These are phyloP conservation scores for Lepeophtheirus nordmannii DNA, from an alignment of 2,888 invertebrate genomes.

Conservation along the genomic window DNA sequence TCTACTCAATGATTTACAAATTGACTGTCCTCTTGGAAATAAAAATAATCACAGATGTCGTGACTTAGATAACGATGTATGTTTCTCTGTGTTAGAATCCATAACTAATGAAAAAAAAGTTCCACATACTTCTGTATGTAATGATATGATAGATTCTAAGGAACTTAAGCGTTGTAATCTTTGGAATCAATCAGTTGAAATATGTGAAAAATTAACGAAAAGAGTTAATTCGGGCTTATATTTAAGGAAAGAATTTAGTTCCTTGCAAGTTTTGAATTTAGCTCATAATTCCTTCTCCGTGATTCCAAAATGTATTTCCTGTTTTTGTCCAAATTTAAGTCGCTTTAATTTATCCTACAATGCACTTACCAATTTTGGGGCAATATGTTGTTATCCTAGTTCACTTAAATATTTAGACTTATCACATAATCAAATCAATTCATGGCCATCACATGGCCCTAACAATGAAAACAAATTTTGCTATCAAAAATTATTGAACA, in stretches of 20 bases:
- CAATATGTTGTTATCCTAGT: slow-evolving; percentile 74
- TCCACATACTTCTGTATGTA: background rate
- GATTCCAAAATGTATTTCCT: slow-evolving; percentile 74
- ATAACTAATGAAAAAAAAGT: background rate
- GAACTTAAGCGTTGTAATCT: slow-evolving; percentile 54
- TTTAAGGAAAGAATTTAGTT: slow-evolving; percentile 6
- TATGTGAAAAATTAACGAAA: slow-evolving; percentile 27
- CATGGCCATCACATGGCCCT: slow-evolving; percentile 46
- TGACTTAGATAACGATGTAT: background rate
- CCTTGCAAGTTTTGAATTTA: slow-evolving; percentile 60
- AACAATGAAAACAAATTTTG: background rate
- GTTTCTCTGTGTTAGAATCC: background rate
- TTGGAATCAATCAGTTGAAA: slow-evolving; percentile 34
- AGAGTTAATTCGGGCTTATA: background rate
- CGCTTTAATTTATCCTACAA: slow-evolving; percentile 83
- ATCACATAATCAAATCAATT: slow-evolving; percentile 74
- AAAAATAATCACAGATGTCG: slow-evolving; percentile 33
- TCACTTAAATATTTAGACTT: slow-evolving; percentile 78
- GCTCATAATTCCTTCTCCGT: slow-evolving; percentile 77
- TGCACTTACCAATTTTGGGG: slow-evolving; percentile 50
- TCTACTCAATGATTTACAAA: slow-evolving; percentile 54
- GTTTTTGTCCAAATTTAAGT: slow-evolving; percentile 69
- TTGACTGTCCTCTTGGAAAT: slow-evolving; percentile 26
- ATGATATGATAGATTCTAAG: background rate
- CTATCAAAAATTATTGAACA: background rate